phyloP scores from a whole-genome alignment of 2,888 invertebrate species.

The Stegophylla sp. region DNA sequence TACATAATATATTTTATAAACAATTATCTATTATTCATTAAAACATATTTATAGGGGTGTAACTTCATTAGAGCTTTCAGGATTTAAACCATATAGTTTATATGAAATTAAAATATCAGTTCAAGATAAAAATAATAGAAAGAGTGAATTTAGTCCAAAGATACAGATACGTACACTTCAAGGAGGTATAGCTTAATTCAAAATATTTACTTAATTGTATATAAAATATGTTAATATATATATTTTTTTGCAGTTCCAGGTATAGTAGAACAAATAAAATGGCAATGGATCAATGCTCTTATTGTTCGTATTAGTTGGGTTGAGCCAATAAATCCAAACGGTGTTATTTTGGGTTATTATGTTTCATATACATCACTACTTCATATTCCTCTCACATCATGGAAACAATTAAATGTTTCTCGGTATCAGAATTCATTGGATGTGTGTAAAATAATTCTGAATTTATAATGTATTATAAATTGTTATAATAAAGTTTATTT shows the following conservation, averaged over 20 bases:
- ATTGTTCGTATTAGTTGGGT: constrained; percentile 45
- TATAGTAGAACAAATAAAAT: constrained; percentile 44
- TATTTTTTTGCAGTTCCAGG: constrained; percentile 41
- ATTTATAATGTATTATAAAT: background rate
- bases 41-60: constrained; percentile 61
- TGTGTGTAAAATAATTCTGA: background rate
- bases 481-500: background rate
- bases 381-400: constrained; percentile 33
- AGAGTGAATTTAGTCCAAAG: constrained; percentile 70
- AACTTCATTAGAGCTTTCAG: constrained; percentile 68
- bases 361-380: constrained; percentile 41
- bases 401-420: constrained; percentile 44
- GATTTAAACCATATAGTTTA: constrained; percentile 72
- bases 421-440: constrained; percentile 37
- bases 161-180: constrained; percentile 73
- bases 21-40: background rate
- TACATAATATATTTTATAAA: background rate
- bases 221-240: background rate
- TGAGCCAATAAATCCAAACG: constrained; percentile 40
- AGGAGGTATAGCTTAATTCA: constrained; percentile 68
- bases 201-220: background rate
- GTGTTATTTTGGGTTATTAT: constrained; percentile 45
- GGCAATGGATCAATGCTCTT: constrained; percentile 40
- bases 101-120: constrained; percentile 77
- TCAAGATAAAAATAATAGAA: constrained; percentile 66